These are phyloP conservation scores for Onychomys torridus DNA, from an alignment of 2,797 vertebrate species.

Conservation along the genomic window DNA sequence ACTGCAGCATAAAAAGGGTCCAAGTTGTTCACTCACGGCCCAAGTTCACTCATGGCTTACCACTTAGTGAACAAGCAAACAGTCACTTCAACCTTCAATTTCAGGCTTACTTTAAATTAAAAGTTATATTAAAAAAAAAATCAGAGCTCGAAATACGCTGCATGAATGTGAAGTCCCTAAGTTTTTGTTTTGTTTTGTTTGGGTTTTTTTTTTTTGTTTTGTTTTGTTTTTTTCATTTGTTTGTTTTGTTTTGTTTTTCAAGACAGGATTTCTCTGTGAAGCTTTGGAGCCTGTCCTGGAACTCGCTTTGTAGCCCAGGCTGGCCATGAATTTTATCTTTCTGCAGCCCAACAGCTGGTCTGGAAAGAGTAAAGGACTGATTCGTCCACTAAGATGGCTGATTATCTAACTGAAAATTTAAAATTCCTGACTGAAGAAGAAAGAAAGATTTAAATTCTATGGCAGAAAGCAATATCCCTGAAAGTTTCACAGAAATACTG, in stretches of 20 bases:
- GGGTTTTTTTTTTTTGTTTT: no score
- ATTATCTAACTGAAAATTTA: not conserved
- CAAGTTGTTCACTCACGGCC: not conserved
- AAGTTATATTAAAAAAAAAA: not conserved
- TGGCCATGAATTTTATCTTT: not conserved
- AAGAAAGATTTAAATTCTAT: not conserved
- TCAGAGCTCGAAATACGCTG: not conserved
- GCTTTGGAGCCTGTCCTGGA: no score
- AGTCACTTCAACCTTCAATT: not conserved
- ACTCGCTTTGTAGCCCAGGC: no score
- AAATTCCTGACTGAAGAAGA: not conserved
- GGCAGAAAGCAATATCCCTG: not conserved
- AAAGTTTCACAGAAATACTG: not conserved
- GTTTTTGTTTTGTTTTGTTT: not conserved
- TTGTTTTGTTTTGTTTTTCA: no score
- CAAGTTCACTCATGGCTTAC: not conserved
- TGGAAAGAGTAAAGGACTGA: not conserved
- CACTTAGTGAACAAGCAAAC: not conserved
- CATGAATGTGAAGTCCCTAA: not conserved
- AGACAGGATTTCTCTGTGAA: no score
- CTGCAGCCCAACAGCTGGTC: not conserved
- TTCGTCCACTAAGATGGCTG: not conserved
- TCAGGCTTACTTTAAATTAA: conserved; percentile 51
- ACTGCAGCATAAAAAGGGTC: not conserved
- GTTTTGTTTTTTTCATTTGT: no score